These are phyloP conservation scores for Norana najaformis DNA, from an alignment of 2,888 invertebrate species.

Conservation along the genomic window DNA sequence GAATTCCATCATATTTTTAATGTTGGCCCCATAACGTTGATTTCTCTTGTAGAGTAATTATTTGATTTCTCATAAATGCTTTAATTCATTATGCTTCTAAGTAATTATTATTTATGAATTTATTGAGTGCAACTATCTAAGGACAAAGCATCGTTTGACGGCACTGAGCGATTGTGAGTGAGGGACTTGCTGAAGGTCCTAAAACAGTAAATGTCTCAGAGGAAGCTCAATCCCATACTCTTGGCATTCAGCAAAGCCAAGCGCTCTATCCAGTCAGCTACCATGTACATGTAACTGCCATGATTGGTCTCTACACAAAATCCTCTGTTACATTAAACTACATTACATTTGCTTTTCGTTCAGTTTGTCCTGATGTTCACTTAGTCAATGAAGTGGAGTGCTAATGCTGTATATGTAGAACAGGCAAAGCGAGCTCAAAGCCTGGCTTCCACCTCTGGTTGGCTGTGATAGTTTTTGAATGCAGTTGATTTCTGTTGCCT, in stretches of 20 bases:
- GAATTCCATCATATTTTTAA: not conserved
- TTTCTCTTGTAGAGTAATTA: not conserved
- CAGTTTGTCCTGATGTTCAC: not conserved
- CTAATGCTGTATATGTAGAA: not conserved
- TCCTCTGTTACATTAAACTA: not conserved
- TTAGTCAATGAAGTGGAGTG: not conserved
- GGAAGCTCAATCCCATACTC: too few relatives aligned
- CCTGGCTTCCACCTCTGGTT: not conserved
- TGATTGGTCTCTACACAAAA: not conserved
- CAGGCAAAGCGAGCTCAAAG: not conserved
- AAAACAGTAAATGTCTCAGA: too few relatives aligned
- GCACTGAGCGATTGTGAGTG: too few relatives aligned
- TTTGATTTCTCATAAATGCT: not conserved
- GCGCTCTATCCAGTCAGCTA: too few relatives aligned
- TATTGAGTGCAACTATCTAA: too few relatives aligned
- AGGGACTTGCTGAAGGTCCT: too few relatives aligned
- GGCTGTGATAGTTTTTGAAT: not conserved
- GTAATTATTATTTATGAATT: too few relatives aligned
- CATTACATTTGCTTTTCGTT: not conserved
- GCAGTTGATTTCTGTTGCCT: not conserved
- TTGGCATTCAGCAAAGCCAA: too few relatives aligned
- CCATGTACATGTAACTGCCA: too few relatives aligned
- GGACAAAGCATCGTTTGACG: too few relatives aligned
- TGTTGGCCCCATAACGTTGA: not conserved
- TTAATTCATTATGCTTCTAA: not conserved